Evolutionary conservation across 2,113 vertebrate species (phyloP), one percentile per base, ranked within the genome.

Genomic region (Sceloporus undulatus): DNA sequence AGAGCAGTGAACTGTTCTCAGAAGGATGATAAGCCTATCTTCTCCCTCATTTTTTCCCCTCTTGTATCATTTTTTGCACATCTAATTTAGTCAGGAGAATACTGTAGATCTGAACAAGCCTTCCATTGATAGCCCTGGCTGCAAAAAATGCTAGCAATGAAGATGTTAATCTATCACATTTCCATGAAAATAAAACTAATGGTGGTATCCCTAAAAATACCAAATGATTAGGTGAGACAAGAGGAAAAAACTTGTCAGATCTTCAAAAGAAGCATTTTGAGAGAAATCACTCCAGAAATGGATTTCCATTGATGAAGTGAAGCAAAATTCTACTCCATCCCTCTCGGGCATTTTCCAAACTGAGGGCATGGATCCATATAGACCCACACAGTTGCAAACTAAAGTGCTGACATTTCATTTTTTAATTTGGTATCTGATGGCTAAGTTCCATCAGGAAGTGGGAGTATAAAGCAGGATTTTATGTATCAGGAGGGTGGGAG

Each of bases 351-450:
- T 92, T 91, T 74, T 86, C 92, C 94, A 94, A 92, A 88, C 29
- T 79, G 77, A 16, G n/a, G n/a, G 10, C 68, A 82, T 84, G 0
- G n/a, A 66, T 23, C 89, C 11, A 0, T 87, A 81, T 85, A 87
- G 92, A 74, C n/a, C 73, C 19, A 25, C 0, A 59, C 75, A 65
- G 89, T n/a, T 0, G 2, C 2, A 7, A 62, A 71, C 16, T 5
- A 87, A 94, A 96, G 94, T 91, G 92, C 92, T 95, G 95, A 94
- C 94, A 92, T 96, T 94, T 96, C 84, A 0, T 86, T 94, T 92
- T n/a, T 95, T 95, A 94, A 95, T 95, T 71, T 95, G 95, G 96
- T 96, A 93, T 95, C 91, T 95, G 95, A 94, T 87, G n/a, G 92
- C 42, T 40, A 87, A 23, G 2, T 90, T 88, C 88, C 92, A 68